Evolutionary conservation across 2,797 vertebrate species (phyloP).

Genomic region (Phyllotis vaccarum): DNA sequence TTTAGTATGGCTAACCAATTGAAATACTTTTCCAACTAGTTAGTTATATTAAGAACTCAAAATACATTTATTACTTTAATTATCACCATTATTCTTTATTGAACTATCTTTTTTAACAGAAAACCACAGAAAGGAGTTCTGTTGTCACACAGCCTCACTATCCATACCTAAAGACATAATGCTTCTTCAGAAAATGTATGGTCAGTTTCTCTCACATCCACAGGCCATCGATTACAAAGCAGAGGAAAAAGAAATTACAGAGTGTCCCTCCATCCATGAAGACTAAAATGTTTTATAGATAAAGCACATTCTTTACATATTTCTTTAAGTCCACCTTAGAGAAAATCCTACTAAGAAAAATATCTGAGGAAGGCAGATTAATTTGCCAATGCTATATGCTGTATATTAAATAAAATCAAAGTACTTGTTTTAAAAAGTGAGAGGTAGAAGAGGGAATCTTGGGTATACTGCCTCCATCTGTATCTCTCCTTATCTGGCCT

Average conservation of each 20-base stretch:
- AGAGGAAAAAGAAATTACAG: conserved; percentile 7
- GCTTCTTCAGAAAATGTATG: background rate
- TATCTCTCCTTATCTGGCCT: background rate
- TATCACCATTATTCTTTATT: background rate
- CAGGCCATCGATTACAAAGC: background rate
- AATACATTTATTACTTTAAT: background rate
- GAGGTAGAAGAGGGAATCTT: background rate
- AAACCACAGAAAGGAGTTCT: background rate
- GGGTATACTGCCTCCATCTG: background rate
- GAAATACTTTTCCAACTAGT: background rate
- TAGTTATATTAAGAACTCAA: background rate
- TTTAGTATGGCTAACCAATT: background rate
- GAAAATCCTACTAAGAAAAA: conserved; percentile 59
- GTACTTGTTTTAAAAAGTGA: background rate
- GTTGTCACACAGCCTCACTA: background rate
- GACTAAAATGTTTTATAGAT: conserved; percentile 32
- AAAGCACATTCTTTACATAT: conserved; percentile 49
- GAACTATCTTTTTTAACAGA: background rate
- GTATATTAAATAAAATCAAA: background rate
- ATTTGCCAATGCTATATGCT: background rate
- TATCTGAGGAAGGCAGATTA: conserved; percentile 23
- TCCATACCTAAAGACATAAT: background rate
- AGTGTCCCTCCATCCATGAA: background rate
- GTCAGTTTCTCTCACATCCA: background rate
- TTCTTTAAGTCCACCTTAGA: conserved; percentile 56